Evolutionary conservation across 1,140 invertebrate species (phyloP).

Genomic region (Apis dorsata): DNA sequence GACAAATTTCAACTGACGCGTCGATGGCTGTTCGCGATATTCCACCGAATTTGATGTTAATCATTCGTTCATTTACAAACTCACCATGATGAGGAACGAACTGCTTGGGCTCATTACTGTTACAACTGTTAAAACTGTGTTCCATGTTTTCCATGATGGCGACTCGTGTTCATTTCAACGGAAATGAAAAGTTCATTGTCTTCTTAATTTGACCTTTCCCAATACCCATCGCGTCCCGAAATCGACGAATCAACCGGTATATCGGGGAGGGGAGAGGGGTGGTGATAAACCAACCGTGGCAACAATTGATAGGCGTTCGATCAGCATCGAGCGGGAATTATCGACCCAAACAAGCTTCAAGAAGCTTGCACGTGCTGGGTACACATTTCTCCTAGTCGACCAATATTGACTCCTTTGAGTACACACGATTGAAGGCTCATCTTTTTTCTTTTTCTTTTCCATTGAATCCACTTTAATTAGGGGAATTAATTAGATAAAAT

Average conservation of each 20-base stretch:
- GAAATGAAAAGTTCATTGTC: conserved; percentile 14
- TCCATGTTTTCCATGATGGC: not conserved
- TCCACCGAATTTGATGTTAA: conserved; percentile 45
- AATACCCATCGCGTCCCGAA: not conserved
- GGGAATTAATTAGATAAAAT: too few species aligned
- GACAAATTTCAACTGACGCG: conserved; percentile 38
- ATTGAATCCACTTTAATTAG: not conserved
- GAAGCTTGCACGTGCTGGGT: not conserved
- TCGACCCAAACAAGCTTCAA: not conserved
- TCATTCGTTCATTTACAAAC: conserved; percentile 47
- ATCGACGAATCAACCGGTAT: not conserved
- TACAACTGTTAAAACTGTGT: conserved; percentile 12
- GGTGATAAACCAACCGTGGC: not conserved
- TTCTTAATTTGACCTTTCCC: not conserved
- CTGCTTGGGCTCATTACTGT: conserved; percentile 36
- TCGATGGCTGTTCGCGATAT: conserved; percentile 41
- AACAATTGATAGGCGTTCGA: conserved; percentile 1
- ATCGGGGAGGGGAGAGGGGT: too few species aligned
- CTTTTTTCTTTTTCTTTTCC: too few species aligned
- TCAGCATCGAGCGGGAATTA: conserved; percentile 13
- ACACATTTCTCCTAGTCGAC: not conserved
- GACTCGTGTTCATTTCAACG: conserved; percentile 2
- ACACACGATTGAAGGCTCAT: not conserved
- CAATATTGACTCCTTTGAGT: conserved; percentile 1
- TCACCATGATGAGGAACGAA: conserved; percentile 38